These are phyloP conservation scores for Conger conger DNA, from an alignment of 2,113 vertebrate genomes.

Conservation along the genomic window DNA sequence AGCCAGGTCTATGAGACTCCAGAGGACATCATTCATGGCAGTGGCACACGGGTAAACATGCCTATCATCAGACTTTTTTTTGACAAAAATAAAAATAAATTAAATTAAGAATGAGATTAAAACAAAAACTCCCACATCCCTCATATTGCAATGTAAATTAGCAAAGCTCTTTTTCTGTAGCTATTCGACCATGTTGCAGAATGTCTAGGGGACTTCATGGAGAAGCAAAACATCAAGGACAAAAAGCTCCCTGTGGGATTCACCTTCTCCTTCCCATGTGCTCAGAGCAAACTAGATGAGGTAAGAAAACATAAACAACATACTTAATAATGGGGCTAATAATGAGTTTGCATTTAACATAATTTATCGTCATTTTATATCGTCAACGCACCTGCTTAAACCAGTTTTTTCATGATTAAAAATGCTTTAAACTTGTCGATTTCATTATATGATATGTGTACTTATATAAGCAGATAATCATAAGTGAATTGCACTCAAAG, in stretches of 20 bases:
- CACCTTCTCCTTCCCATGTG: constrained; percentile 96
- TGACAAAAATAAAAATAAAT: no score
- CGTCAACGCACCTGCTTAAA: no score
- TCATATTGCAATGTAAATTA: not conserved
- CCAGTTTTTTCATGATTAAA: no score
- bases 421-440: no score
- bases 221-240: constrained; percentile 95
- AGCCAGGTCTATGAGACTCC: constrained; percentile 87
- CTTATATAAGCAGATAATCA: no score
- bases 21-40: constrained; percentile 91
- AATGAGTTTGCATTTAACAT: no score
- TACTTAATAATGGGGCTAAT: not conserved
- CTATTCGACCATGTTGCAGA: constrained; percentile 97
- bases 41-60: constrained; percentile 79
- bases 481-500: no score
- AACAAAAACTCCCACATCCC: not conserved
- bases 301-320: constrained; percentile 63
- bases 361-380: no score
- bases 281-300: constrained; percentile 90
- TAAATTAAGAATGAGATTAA: no score
- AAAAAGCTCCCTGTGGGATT: constrained; percentile 95
- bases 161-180: constrained; percentile 56
- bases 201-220: constrained; percentile 98
- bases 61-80: not conserved
- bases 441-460: no score